Evolutionary conservation across 2,888 invertebrate species (phyloP).

Genomic region (Agriopis aurantiaria): DNA sequence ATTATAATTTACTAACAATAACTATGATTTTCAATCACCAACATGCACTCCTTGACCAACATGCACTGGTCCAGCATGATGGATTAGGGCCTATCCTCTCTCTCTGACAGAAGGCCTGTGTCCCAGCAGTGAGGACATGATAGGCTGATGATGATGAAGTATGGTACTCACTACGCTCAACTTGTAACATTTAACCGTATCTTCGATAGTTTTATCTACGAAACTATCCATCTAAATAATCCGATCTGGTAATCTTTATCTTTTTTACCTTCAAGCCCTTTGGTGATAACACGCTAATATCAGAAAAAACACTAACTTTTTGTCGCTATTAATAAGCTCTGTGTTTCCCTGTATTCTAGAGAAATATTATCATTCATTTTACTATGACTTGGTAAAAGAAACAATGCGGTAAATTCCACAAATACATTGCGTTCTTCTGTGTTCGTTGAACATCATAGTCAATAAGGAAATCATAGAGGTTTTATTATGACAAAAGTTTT

Average conservation of each 20-base stretch:
- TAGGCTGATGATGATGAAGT: background rate
- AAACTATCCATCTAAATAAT: constrained; percentile 30
- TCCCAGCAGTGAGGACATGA: too few species aligned
- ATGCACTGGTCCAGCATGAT: too few species aligned
- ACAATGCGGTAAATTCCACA: background rate
- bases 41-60: too few species aligned
- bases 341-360: background rate
- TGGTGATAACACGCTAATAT: constrained; percentile 26
- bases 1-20: too few species aligned
- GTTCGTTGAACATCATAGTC: background rate
- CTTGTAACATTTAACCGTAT: background rate
- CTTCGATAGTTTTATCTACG: constrained; percentile 31
- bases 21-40: too few species aligned
- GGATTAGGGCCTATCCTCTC: too few species aligned
- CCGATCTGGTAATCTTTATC: constrained; percentile 34
- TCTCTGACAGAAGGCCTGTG: too few species aligned
- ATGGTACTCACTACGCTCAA: background rate
- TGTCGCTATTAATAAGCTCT: background rate
- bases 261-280: constrained; percentile 40
- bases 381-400: background rate
- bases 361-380: background rate
- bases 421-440: constrained; percentile 1
- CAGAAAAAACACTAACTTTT: background rate
- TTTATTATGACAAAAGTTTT: constrained; percentile 1
- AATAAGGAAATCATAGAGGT: background rate